Evolutionary conservation across 2,113 vertebrate genomes (phyloP).

Genomic region (Poeciliopsis turrubarensis): DNA sequence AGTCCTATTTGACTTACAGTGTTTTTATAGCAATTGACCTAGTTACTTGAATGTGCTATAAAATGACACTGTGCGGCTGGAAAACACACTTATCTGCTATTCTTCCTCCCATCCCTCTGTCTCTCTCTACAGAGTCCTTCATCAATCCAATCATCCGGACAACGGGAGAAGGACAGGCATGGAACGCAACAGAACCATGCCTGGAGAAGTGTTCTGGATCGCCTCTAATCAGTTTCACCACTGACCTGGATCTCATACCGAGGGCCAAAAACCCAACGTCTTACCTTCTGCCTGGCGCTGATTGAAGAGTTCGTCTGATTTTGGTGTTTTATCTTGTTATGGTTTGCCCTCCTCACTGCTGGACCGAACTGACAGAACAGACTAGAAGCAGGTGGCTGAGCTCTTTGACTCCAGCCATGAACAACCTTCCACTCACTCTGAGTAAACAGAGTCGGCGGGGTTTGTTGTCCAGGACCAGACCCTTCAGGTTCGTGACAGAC

Average conservation of each 20-base stretch:
- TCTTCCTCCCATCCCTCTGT: constrained; percentile 17
- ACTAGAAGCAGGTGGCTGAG: constrained; percentile 36
- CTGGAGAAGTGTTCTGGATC: constrained; percentile 49
- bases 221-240: constrained; percentile 38
- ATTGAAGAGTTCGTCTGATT: constrained; percentile 10
- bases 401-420: constrained; percentile 54
- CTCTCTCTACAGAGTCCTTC: constrained; percentile 50
- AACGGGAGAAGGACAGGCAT: constrained; percentile 66
- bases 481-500: constrained; percentile 58
- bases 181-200: constrained; percentile 82
- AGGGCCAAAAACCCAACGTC: constrained; percentile 9
- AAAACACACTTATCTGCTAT: constrained; percentile 25
- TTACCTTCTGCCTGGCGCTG: constrained; percentile 9
- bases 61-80: too few species aligned
- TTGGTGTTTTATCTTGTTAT: constrained; percentile 17
- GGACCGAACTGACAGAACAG: constrained; percentile 21
- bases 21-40: too few species aligned
- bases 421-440: constrained; percentile 38
- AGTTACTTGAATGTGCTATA: too few species aligned
- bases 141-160: constrained; percentile 51
- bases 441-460: constrained; percentile 44
- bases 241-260: constrained; percentile 41
- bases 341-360: constrained; percentile 9
- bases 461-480: constrained; percentile 36
- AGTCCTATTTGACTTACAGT: too few species aligned